phyloP scores from a whole-genome alignment of 2,888 invertebrate species.

The Phytoseiulus persimilis region DNA sequence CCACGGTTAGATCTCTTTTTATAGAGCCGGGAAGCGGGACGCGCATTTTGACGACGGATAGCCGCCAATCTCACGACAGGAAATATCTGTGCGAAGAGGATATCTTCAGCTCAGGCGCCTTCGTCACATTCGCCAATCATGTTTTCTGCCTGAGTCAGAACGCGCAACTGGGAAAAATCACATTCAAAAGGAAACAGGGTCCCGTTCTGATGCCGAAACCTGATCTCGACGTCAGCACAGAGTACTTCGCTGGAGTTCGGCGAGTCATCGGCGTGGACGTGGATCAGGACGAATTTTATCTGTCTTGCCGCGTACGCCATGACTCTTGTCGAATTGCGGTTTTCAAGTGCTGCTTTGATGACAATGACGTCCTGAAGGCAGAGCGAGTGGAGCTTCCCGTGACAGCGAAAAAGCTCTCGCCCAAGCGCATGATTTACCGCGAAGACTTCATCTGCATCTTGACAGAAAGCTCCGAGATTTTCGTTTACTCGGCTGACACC shows the following conservation, averaged over 20 bases:
- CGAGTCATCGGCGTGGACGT: neutral
- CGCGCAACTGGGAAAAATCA: neutral
- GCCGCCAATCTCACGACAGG: neutral
- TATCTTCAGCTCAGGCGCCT: neutral
- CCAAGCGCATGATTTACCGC: neutral
- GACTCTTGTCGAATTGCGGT: neutral
- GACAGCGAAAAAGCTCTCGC: neutral
- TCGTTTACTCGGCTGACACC: neutral
- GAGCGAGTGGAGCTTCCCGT: neutral
- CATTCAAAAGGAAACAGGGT: conserved; percentile 9
- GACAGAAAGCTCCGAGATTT: neutral
- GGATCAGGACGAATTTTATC: neutral
- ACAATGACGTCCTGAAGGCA: neutral
- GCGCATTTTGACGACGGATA: no score
- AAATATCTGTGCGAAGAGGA: neutral
- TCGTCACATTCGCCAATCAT: conserved; percentile 5
- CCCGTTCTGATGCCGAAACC: neutral
- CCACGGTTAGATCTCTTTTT: no score
- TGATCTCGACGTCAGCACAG: no score
- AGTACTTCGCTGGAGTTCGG: neutral
- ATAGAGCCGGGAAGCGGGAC: no score
- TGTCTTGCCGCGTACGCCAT: neutral
- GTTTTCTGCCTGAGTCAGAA: neutral
- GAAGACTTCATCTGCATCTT: neutral
- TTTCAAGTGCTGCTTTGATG: neutral